Percentiles rank a stretch among this genome's conserved stretches.
Evolutionary conservation across 2,797 vertebrate species (phyloP).

Genomic region (Sebastes itinus): DNA sequence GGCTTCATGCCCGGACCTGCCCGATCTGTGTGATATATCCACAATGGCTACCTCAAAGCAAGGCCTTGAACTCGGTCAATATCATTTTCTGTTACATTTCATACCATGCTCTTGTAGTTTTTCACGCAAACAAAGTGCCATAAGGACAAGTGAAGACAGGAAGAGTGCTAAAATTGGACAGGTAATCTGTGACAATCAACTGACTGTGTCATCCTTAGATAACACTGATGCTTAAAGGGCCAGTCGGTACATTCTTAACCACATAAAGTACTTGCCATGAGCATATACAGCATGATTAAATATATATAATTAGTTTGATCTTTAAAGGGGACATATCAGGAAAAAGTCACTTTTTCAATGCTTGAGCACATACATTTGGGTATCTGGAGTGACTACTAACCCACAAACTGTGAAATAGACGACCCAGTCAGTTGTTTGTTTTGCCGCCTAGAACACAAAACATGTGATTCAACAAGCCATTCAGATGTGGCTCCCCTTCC

Average conservation of each 20-base stretch:
- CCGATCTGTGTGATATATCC: slow-evolving; percentile 4
- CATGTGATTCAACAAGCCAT: background rate
- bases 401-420: background rate
- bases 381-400: too few species aligned
- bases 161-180: background rate
- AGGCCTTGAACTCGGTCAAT: slow-evolving; percentile 36
- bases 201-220: background rate
- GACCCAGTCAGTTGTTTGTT: fast-evolving
- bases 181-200: background rate
- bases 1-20: slow-evolving; percentile 28
- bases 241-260: background rate
- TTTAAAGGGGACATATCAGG: background rate
- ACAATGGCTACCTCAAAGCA: slow-evolving; percentile 9
- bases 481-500: too few species aligned
- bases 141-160: slow-evolving; percentile 6
- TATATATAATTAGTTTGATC: background rate
- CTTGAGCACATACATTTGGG: background rate
- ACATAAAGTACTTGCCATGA: background rate
- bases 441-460: background rate
- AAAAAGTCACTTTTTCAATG: background rate
- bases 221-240: background rate
- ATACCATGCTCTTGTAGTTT: slow-evolving; percentile 2
- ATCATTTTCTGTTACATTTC: slow-evolving; percentile 30
- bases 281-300: background rate
- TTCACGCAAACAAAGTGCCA: slow-evolving; percentile 19